phyloP scores from a whole-genome alignment of 2,113 vertebrate genomes.

The Dolichotis patagonum region DNA sequence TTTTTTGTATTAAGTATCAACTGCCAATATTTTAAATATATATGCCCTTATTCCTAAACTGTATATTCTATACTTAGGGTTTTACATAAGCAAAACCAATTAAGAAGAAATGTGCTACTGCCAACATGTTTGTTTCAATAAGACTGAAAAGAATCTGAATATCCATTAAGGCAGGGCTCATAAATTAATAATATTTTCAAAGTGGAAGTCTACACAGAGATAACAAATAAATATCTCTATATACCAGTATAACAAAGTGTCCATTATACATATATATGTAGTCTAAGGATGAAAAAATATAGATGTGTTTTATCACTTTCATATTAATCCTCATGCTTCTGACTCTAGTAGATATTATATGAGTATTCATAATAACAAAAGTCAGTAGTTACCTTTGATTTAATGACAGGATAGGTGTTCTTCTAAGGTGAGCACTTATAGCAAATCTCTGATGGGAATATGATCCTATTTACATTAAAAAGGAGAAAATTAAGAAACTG shows the following conservation, averaged over 20 bases:
- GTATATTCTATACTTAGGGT: not conserved
- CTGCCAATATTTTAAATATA: not conserved
- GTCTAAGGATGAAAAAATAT: not conserved
- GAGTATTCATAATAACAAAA: not conserved
- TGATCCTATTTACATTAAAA: not conserved
- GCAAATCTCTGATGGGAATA: not conserved
- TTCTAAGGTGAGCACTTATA: not conserved
- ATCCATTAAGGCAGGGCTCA: not conserved
- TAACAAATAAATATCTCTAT: not conserved
- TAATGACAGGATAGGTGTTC: not conserved
- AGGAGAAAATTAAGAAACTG: not conserved
- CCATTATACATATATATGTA: not conserved
- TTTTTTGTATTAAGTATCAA: not conserved
- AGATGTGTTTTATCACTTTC: not conserved
- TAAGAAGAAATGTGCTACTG: not conserved
- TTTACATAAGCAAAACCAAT: not conserved
- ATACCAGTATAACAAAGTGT: not conserved
- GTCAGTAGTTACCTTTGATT: not conserved
- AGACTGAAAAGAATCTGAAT: not conserved
- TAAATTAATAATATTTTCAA: not conserved
- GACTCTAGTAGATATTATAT: not conserved
- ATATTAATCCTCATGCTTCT: not conserved
- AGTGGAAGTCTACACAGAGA: not conserved
- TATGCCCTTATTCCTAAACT: not conserved
- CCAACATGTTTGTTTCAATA: not conserved